phyloP scores from a whole-genome alignment of 2,113 vertebrate genomes.

The Planiliza haematocheilus region DNA sequence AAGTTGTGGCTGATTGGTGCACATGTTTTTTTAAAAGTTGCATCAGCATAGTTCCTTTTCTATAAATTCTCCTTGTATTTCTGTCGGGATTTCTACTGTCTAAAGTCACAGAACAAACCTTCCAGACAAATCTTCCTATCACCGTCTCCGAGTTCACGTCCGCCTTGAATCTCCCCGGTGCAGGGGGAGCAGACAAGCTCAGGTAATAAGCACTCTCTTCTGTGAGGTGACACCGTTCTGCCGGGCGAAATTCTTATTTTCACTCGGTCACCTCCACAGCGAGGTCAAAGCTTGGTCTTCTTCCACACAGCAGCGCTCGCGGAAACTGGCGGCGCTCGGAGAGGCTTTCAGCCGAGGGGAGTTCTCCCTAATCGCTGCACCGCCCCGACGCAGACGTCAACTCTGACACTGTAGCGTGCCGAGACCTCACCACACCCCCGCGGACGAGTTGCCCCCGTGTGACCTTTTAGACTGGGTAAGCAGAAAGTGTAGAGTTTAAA shows the following conservation, averaged over 20 bases:
- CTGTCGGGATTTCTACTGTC: neutral
- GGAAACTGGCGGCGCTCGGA: neutral
- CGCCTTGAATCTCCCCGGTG: neutral
- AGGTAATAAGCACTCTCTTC: constrained; percentile 41
- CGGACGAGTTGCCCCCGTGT: neutral
- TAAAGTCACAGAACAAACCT: constrained; percentile 16
- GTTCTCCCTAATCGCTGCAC: constrained; percentile 19
- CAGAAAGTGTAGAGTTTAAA: neutral
- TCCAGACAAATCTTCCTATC: neutral
- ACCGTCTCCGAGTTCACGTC: constrained; percentile 21
- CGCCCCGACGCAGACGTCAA: neutral
- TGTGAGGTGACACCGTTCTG: constrained; percentile 19
- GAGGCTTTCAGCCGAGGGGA: constrained; percentile 10
- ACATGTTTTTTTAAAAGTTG: no score
- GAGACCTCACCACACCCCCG: neutral
- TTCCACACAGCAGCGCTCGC: constrained; percentile 18
- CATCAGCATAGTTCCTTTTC: no score
- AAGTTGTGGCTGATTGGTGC: no score
- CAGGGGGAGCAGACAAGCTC: constrained; percentile 26
- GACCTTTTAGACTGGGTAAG: neutral
- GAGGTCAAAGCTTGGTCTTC: constrained; percentile 39
- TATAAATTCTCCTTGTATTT: no score
- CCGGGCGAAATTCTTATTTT: constrained; percentile 43
- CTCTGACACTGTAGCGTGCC: constrained; percentile 9
- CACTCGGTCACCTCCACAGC: constrained; percentile 16